Evolutionary conservation across 2,888 invertebrate species (phyloP).

Genomic region (Lepidochrysops patricia): DNA sequence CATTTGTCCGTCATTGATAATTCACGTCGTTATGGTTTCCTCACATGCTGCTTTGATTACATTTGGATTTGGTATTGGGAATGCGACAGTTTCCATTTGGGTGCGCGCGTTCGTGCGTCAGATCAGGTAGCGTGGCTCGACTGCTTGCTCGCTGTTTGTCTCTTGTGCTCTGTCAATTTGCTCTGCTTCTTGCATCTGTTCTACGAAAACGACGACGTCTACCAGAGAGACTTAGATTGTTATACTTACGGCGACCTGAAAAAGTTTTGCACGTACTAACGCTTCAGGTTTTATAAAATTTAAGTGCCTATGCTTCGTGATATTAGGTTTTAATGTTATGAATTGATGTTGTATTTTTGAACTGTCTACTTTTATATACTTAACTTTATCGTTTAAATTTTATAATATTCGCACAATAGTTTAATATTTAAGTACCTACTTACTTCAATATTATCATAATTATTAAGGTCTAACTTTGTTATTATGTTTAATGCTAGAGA

Average conservation of each 20-base stretch:
- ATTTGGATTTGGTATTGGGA: conserved; percentile 46
- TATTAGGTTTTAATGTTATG: background rate
- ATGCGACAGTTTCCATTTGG: conserved; percentile 69
- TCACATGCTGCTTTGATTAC: conserved; percentile 68
- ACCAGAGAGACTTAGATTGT: conserved; percentile 53
- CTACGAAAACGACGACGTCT: conserved; percentile 47
- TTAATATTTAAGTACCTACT: background rate
- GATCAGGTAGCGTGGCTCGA: conserved; percentile 88
- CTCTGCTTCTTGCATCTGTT: conserved; percentile 78
- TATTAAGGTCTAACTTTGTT: background rate
- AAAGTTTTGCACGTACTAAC: conserved; percentile 11
- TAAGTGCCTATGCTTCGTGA: conserved; percentile 7
- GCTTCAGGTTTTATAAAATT: background rate
- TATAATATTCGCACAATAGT: background rate
- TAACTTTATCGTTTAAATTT: background rate
- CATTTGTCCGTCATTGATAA: conserved; percentile 23
- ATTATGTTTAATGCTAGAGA: background rate
- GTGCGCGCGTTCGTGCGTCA: conserved; percentile 76
- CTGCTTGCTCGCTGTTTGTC: conserved; percentile 79
- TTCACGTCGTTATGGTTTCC: conserved; percentile 60
- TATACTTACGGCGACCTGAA: conserved; percentile 31
- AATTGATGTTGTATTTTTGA: background rate
- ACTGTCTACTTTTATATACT: background rate
- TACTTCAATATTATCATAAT: too few species aligned
- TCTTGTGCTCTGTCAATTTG: conserved; percentile 78